Evolutionary conservation across 30 jellyfish, hydroid and myxozoan genomes (phyloP).

Genomic region (Hydra vulgaris): DNA sequence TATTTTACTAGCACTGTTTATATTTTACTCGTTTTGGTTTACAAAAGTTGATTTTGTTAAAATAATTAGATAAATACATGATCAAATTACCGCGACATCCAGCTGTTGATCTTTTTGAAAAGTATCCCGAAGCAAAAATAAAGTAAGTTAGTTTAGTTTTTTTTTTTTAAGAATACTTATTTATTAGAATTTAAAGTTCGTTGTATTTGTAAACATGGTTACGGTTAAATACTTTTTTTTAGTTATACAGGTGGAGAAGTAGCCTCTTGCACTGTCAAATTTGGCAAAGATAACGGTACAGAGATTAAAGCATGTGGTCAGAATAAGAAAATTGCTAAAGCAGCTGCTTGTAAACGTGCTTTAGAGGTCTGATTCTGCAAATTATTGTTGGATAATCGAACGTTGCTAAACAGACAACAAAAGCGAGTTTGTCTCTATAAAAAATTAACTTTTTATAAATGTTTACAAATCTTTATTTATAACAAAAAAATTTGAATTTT

Average conservation of each 20-base stretch:
- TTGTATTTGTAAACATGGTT: background rate
- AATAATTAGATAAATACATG: constrained; percentile 32
- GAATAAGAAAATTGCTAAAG: constrained; percentile 49
- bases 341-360: constrained; percentile 62
- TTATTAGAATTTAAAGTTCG: background rate
- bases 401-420: too few relatives aligned
- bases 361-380: too few relatives aligned
- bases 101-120: constrained; percentile 36
- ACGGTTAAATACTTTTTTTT: background rate
- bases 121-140: constrained; percentile 30
- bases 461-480: too few relatives aligned
- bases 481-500: too few relatives aligned
- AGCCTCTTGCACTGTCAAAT: constrained; percentile 30
- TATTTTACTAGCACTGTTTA: background rate
- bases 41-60: background rate
- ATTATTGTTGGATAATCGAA: too few relatives aligned
- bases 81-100: constrained; percentile 48
- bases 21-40: background rate
- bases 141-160: constrained; percentile 19
- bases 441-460: too few relatives aligned
- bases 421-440: too few relatives aligned
- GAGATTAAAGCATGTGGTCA: constrained; percentile 40
- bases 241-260: constrained; percentile 32
- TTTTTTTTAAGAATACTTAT: background rate
- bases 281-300: constrained; percentile 26